Evolutionary conservation across 1,140 invertebrate species (phyloP).

Genomic region (Oryctes rhinoceros): DNA sequence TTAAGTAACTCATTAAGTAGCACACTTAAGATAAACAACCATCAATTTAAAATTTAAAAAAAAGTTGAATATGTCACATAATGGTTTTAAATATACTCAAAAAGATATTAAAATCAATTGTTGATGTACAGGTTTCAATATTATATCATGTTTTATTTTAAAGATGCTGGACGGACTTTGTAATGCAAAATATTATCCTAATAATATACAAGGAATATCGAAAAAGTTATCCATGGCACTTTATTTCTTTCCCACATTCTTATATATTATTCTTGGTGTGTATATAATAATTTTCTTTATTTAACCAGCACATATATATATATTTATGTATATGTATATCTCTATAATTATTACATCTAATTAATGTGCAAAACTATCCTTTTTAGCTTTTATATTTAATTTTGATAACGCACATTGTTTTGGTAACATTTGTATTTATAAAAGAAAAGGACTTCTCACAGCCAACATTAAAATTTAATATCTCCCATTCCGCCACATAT

Average conservation of each 20-base stretch:
- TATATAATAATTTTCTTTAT: background rate
- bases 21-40: background rate
- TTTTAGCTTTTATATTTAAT: background rate
- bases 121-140: background rate
- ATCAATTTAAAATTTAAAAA: background rate
- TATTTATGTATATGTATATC: background rate
- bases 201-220: background rate
- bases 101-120: background rate
- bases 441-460: constrained; percentile 3
- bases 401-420: background rate
- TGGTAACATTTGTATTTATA: constrained; percentile 2
- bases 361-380: background rate
- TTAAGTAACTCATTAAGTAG: background rate
- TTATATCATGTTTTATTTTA: background rate
- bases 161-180: background rate
- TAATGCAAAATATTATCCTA: background rate
- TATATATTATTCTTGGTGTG: background rate
- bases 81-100: background rate
- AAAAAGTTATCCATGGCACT: background rate
- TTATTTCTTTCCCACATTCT: background rate
- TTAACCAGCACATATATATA: background rate
- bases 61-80: background rate
- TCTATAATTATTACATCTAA: background rate
- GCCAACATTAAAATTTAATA: constrained; percentile 1
- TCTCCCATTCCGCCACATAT: background rate